Percentiles rank a stretch among this genome's conserved stretches.
phyloP scores from a whole-genome alignment of 2,797 vertebrate genomes.

The Lutjanus argentimaculatus region DNA sequence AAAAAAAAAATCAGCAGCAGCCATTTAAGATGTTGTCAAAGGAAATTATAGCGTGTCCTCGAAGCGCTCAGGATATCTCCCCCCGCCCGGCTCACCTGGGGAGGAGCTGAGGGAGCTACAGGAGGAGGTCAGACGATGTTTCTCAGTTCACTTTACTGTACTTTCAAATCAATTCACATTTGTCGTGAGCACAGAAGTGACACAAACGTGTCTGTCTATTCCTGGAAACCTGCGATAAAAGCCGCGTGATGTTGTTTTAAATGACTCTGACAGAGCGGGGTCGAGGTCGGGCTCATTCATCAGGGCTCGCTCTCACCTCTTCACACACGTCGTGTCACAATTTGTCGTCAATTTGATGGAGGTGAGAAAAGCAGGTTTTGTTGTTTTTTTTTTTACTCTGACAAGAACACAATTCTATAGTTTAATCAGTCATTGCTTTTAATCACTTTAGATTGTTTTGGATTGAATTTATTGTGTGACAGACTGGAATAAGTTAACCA shows the following conservation, averaged over 20 bases:
- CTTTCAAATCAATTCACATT: conserved; percentile 60
- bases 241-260: conserved; percentile 28
- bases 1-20: conserved; percentile 50
- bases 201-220: conserved; percentile 47
- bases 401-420: conserved; percentile 1
- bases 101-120: conserved; percentile 64
- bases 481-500: neutral
- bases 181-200: conserved; percentile 42
- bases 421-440: conserved; percentile 37
- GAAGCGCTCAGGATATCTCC: conserved; percentile 25
- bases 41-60: conserved; percentile 63
- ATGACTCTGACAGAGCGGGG: conserved; percentile 42
- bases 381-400: neutral
- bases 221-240: conserved; percentile 45
- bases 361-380: neutral
- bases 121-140: conserved; percentile 52
- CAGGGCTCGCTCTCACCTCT: neutral
- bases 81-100: conserved; percentile 53
- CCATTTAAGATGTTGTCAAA: conserved; percentile 75
- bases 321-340: conserved; percentile 25
- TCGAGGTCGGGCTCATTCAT: conserved; percentile 26
- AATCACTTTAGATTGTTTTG: conserved; percentile 15
- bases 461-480: conserved; percentile 4
- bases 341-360: conserved; percentile 52
- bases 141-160: conserved; percentile 50